Evolutionary conservation across 2,888 invertebrate species (phyloP).

Genomic region (Nephrocerus scutellatus): DNA sequence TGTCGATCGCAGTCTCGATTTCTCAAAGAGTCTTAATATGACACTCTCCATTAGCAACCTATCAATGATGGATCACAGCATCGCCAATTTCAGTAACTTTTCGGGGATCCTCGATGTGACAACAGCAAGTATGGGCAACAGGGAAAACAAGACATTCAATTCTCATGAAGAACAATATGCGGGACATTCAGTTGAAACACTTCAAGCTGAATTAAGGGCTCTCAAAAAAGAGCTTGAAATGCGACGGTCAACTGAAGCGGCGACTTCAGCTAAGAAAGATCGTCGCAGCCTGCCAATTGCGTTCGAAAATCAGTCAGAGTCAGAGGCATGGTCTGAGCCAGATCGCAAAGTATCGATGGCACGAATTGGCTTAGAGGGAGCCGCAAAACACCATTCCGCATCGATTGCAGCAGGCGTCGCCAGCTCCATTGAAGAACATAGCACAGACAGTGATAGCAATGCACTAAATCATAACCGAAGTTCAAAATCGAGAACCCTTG

Average conservation of each 20-base stretch:
- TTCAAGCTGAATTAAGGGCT: slow-evolving; percentile 37
- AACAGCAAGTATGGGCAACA: slow-evolving; percentile 9
- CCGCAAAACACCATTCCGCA: too few species aligned
- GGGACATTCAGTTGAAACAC: slow-evolving; percentile 28
- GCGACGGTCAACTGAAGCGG: slow-evolving; percentile 27
- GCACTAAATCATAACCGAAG: slow-evolving; percentile 28
- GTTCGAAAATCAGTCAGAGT: slow-evolving; percentile 54
- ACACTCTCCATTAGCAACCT: slow-evolving; percentile 40
- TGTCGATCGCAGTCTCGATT: slow-evolving; percentile 51
- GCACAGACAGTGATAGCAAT: slow-evolving; percentile 32
- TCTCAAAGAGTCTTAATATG: slow-evolving; percentile 50
- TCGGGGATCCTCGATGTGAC: slow-evolving; percentile 43
- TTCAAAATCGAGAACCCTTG: slow-evolving; percentile 36
- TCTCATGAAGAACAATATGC: slow-evolving; percentile 34
- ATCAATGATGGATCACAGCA: slow-evolving; percentile 49
- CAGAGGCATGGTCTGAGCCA: slow-evolving; percentile 83
- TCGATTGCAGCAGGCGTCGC: slow-evolving; percentile 33
- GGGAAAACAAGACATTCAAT: slow-evolving; percentile 33
- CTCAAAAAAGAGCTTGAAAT: slow-evolving; percentile 36
- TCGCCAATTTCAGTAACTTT: slow-evolving; percentile 49
- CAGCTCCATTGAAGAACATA: slow-evolving; percentile 37
- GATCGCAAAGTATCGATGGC: slow-evolving; percentile 74
- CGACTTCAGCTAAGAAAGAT: slow-evolving; percentile 36
- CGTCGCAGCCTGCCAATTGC: slow-evolving; percentile 38
- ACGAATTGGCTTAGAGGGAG: slow-evolving; percentile 63